A percentile compares a stretch with the other conserved stretches of the same genome.
These are phyloP conservation scores for Cryptus armator DNA, from an alignment of 2,888 invertebrate genomes.

Conservation along the genomic window DNA sequence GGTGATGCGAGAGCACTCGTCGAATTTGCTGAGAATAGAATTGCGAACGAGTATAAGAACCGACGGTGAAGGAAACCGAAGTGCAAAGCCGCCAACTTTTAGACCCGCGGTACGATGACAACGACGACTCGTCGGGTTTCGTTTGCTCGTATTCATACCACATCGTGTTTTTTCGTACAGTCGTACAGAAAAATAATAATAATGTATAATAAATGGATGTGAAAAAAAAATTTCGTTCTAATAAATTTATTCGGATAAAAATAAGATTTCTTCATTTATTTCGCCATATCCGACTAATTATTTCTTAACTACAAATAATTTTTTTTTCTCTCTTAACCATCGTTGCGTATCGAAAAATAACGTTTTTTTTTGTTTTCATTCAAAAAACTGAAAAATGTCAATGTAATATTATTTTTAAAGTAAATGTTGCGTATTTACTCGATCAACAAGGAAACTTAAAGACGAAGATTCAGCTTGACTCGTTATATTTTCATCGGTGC, in stretches of 20 bases:
- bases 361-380: not conserved
- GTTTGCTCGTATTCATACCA: not conserved
- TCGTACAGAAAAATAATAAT: no score
- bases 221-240: no score
- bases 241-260: no score
- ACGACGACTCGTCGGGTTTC: not conserved
- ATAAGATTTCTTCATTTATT: no score
- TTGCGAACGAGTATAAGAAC: constrained; percentile 1
- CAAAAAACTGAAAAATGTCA: not conserved
- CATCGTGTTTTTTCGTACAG: not conserved
- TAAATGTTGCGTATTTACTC: not conserved
- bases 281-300: no score
- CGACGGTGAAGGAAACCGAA: constrained; percentile 9
- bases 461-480: not conserved
- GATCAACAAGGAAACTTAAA: not conserved
- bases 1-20: constrained; percentile 8
- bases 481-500: constrained; percentile 12
- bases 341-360: not conserved
- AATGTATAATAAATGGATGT: no score
- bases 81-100: not conserved
- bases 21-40: constrained; percentile 15
- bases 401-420: not conserved
- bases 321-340: no score
- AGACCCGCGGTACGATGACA: not conserved
- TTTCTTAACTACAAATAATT: no score